phyloP scores from a whole-genome alignment of 2,113 vertebrate genomes.

The Sinocyclocheilus rhinocerous region DNA sequence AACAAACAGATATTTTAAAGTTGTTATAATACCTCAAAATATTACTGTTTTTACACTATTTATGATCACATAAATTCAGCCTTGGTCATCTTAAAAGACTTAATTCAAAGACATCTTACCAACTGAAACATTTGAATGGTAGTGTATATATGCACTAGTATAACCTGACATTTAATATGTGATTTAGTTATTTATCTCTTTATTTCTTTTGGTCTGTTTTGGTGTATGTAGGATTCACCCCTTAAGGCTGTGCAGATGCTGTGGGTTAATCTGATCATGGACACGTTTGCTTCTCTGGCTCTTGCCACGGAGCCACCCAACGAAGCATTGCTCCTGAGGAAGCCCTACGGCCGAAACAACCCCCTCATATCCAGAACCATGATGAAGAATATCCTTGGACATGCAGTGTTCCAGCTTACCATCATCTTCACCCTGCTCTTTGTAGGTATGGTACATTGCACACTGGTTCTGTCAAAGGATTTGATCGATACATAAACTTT shows the following conservation, averaged over 20 bases:
- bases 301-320: conserved; percentile 82
- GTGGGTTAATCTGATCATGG: conserved; percentile 86
- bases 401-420: conserved; percentile 78
- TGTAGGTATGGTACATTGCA: conserved; percentile 66
- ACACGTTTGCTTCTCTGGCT: conserved; percentile 83
- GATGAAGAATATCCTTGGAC: conserved; percentile 85
- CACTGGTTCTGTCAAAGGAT: not conserved
- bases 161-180: not conserved
- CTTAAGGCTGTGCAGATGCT: conserved; percentile 85
- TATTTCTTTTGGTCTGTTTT: conserved; percentile 14
- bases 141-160: not conserved
- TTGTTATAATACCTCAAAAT: too few relatives aligned
- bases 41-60: too few relatives aligned
- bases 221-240: conserved; percentile 76
- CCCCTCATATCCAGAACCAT: conserved; percentile 83
- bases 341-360: conserved; percentile 81
- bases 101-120: too few relatives aligned
- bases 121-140: not conserved
- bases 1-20: too few relatives aligned
- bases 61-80: too few relatives aligned
- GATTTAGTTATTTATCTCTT: not conserved
- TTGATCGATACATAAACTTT: not conserved
- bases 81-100: too few relatives aligned
- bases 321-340: conserved; percentile 76
- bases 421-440: conserved; percentile 83